Conservation (phyloP, 2,797 vertebrate genomes). For the Peromyscus attwateri region DNA sequence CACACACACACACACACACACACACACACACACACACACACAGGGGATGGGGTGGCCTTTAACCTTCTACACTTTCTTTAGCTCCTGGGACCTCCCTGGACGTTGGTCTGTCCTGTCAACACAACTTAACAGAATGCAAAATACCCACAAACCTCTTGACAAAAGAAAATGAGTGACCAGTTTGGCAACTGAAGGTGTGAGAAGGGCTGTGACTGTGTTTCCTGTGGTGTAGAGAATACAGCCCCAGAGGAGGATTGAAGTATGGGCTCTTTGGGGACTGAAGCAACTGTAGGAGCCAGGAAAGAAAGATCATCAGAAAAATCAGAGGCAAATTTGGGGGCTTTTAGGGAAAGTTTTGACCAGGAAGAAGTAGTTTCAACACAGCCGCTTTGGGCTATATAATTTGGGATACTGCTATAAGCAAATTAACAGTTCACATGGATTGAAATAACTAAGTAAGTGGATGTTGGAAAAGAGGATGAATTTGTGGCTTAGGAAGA, state of each 20-base stretch:
- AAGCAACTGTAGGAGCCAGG: not conserved
- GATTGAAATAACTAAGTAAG: conserved; percentile 49
- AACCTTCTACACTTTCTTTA: not conserved
- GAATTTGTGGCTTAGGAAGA: conserved; percentile 4
- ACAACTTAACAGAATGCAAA: not conserved
- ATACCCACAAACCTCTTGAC: not conserved
- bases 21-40: not conserved
- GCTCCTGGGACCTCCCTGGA: not conserved
- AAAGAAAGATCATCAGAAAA: not conserved
- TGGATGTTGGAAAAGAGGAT: not conserved
- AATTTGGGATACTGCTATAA: conserved; percentile 20
- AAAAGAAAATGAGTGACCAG: not conserved
- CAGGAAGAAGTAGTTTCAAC: not conserved
- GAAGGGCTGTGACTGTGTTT: not conserved
- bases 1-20: no score
- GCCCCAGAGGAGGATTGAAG: not conserved
- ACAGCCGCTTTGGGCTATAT: not conserved
- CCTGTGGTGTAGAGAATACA: not conserved
- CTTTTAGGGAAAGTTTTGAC: conserved; percentile 33
- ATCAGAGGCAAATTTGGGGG: not conserved
- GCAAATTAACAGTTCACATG: conserved; percentile 46
- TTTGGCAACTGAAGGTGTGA: not conserved
- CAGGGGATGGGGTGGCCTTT: not conserved
- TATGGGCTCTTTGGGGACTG: not conserved
- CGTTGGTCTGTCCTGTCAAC: not conserved